A percentile compares a stretch with the other conserved stretches of the same genome.
phyloP scores from a whole-genome alignment of 2,113 vertebrate species.

The Corythornis vintsioides region DNA sequence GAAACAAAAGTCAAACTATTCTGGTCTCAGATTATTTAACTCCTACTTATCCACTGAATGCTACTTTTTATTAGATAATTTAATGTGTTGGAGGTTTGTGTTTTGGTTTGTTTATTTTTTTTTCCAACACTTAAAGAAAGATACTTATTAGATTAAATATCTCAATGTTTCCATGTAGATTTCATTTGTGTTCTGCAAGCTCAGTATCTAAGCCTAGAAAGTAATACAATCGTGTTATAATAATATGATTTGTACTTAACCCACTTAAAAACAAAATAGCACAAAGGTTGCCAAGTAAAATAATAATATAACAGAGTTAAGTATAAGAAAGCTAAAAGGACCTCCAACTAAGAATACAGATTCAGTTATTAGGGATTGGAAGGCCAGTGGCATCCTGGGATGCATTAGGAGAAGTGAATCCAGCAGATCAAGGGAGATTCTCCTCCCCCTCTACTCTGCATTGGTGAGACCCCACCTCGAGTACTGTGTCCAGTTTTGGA shows the following conservation, averaged over 20 bases:
- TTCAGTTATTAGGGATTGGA: too few species aligned
- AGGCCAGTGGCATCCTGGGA: too few species aligned
- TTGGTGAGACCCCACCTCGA: too few species aligned
- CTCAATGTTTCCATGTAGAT: background rate
- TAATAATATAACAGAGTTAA: background rate
- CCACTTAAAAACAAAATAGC: background rate
- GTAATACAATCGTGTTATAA: background rate
- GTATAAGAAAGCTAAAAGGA: background rate
- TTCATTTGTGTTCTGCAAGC: background rate
- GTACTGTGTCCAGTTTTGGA: too few species aligned
- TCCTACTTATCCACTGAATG: background rate
- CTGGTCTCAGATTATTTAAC: background rate
- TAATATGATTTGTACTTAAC: background rate
- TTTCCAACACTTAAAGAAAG: background rate
- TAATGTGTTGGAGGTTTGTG: background rate
- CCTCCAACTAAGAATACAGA: background rate
- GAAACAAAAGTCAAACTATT: background rate
- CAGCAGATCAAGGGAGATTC: too few species aligned
- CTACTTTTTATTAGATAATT: background rate
- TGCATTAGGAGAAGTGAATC: too few species aligned
- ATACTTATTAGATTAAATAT: background rate
- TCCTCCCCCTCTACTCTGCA: too few species aligned
- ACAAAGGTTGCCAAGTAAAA: background rate
- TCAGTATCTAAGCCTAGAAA: background rate
- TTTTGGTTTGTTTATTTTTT: background rate